phyloP scores from a whole-genome alignment of 2,797 vertebrate genomes.

The Lophius americanus region DNA sequence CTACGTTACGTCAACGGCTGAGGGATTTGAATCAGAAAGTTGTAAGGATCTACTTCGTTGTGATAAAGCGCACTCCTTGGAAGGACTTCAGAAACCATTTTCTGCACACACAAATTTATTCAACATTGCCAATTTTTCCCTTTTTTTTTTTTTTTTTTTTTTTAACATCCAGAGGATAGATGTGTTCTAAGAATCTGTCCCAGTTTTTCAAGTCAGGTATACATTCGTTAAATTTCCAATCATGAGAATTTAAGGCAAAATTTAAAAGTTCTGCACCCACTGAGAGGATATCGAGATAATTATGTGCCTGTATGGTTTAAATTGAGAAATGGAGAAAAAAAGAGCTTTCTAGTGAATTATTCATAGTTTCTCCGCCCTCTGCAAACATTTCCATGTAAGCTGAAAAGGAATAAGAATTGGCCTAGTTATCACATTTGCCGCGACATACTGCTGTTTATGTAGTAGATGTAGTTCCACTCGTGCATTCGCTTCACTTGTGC shows the following conservation, averaged over 20 bases:
- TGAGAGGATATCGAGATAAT: conserved; percentile 58
- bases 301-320: conserved; percentile 51
- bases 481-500: conserved; percentile 40
- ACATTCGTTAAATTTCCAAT: conserved; percentile 71
- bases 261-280: conserved; percentile 45
- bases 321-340: conserved; percentile 35
- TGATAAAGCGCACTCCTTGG: conserved; percentile 64
- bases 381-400: conserved; percentile 57
- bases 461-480: conserved; percentile 25
- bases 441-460: conserved; percentile 35
- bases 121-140: conserved; percentile 47
- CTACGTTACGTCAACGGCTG: conserved; percentile 67
- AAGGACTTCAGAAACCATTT: conserved; percentile 64
- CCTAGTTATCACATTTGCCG: conserved; percentile 46
- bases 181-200: conserved; percentile 67
- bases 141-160: conserved; percentile 21
- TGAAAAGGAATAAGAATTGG: conserved; percentile 47
- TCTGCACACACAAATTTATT: conserved; percentile 53
- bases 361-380: conserved; percentile 53
- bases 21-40: conserved; percentile 67
- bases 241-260: conserved; percentile 56
- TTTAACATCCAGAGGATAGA: conserved; percentile 57
- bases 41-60: conserved; percentile 60
- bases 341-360: conserved; percentile 54
- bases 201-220: conserved; percentile 61